A percentile compares a stretch with the other conserved stretches of the same genome.
These are phyloP conservation scores for Oenanthe oenanthe DNA, from an alignment of 2,113 vertebrate species.

Conservation along the genomic window DNA sequence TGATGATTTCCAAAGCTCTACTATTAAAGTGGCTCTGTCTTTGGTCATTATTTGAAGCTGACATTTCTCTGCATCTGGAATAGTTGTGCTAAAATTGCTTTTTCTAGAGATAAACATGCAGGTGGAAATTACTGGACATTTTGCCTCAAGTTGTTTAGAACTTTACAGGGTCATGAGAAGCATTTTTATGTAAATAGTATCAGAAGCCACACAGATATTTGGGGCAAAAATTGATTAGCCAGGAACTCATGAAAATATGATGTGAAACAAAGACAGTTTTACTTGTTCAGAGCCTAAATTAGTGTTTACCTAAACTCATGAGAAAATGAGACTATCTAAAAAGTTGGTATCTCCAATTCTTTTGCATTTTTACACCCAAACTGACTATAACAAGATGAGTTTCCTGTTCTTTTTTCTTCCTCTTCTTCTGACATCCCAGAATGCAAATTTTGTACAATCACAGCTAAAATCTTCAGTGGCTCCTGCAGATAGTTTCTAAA, in stretches of 20 bases:
- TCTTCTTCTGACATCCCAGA: neutral
- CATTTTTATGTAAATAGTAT: neutral
- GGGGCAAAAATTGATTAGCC: neutral
- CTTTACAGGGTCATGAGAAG: accelerated
- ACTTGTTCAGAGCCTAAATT: neutral
- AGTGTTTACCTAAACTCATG: neutral
- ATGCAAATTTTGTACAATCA: neutral
- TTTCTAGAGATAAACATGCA: neutral
- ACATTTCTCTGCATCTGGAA: neutral
- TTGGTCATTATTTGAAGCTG: neutral
- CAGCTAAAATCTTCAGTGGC: neutral
- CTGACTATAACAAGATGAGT: neutral
- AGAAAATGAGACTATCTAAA: neutral
- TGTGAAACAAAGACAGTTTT: neutral
- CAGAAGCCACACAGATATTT: neutral
- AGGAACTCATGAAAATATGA: neutral
- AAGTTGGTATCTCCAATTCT: neutral
- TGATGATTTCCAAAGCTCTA: neutral
- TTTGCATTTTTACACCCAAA: accelerated
- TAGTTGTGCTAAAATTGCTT: accelerated
- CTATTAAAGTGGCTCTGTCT: neutral
- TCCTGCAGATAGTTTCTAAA: neutral
- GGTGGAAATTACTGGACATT: neutral
- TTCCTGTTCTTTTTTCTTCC: neutral
- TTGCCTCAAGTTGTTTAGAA: neutral